A percentile compares a stretch with the other conserved stretches of the same genome.
Conservation (phyloP, 1,140 invertebrate species). For the Drosophila jambulina region DNA sequence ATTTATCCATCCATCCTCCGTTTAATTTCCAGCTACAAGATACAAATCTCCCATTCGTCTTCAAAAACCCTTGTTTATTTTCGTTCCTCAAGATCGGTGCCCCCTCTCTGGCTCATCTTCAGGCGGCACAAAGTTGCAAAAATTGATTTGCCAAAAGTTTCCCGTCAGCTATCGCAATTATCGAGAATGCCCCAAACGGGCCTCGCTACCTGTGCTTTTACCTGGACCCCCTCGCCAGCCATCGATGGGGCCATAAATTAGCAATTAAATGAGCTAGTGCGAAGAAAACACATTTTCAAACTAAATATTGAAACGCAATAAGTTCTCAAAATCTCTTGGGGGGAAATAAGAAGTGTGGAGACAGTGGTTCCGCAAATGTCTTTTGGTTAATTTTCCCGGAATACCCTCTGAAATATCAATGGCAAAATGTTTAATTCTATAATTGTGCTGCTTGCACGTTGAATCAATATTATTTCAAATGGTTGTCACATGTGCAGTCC, state of each 20-base stretch:
- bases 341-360: constrained; percentile 10
- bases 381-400: neutral
- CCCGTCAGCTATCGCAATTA: constrained; percentile 68
- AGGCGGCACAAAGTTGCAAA: constrained; percentile 75
- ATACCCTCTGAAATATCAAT: constrained; percentile 9
- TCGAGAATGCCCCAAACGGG: constrained; percentile 57
- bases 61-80: constrained; percentile 59
- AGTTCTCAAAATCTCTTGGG: constrained; percentile 49
- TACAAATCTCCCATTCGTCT: constrained; percentile 22
- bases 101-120: neutral
- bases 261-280: constrained; percentile 79
- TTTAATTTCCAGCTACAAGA: constrained; percentile 28
- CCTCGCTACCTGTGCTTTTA: constrained; percentile 31
- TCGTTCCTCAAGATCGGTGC: constrained; percentile 21
- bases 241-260: constrained; percentile 68
- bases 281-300: constrained; percentile 67
- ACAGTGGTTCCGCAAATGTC: constrained; percentile 30
- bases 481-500: neutral
- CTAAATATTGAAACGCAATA: constrained; percentile 83
- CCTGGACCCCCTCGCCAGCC: constrained; percentile 2
- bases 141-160: constrained; percentile 65
- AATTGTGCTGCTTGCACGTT: neutral
- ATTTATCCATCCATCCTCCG: constrained; percentile 9
- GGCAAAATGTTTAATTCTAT: neutral
- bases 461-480: constrained; percentile 4